Conservation (phyloP, 2,888 invertebrate genomes). For the Tricholauxania praeusta region DNA sequence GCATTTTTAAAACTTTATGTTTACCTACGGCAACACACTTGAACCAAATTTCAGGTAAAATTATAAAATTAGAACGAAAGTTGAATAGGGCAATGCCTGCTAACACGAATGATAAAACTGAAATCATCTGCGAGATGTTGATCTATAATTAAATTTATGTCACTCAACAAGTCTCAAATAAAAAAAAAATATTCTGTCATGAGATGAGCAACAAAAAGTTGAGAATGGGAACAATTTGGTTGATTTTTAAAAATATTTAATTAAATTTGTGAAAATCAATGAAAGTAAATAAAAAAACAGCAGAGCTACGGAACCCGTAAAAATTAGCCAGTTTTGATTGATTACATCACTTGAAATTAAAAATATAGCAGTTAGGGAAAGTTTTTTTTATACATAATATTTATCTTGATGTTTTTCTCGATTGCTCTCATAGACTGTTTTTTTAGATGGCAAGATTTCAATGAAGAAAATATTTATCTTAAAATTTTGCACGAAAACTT, state of each 20-base stretch:
- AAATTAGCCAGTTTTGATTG: no score
- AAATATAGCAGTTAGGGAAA: no score
- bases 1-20: not conserved
- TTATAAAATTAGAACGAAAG: slow-evolving; percentile 45
- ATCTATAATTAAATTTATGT: slow-evolving; percentile 15
- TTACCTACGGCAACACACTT: slow-evolving; percentile 6
- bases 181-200: not conserved
- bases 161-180: not conserved
- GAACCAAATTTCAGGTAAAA: slow-evolving; percentile 32
- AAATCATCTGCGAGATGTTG: slow-evolving; percentile 1
- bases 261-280: not conserved
- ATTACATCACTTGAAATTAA: no score
- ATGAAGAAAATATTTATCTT: no score
- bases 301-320: no score
- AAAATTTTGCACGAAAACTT: no score
- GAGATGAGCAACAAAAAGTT: not conserved
- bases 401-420: no score
- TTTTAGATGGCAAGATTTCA: no score
- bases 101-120: not conserved
- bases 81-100: slow-evolving; percentile 47
- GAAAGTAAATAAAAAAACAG: no score
- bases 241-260: not conserved
- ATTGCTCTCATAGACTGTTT: no score
- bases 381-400: no score
- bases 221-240: not conserved